phyloP scores from a whole-genome alignment of 2,888 invertebrate species.

The Shargacucullia verbasci region DNA sequence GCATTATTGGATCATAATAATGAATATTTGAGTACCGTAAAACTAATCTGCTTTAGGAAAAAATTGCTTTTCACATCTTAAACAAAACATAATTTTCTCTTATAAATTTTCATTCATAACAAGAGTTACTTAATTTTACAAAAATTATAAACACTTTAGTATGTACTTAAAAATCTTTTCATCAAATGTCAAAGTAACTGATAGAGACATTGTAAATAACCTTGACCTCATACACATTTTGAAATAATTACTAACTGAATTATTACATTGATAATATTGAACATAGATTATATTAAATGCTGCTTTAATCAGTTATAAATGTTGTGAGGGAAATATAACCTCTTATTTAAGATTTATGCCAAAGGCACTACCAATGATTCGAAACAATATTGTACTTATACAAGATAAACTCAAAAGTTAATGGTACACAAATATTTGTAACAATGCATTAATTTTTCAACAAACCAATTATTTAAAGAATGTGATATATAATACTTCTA shows the following conservation, averaged over 20 bases:
- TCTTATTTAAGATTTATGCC: constrained; percentile 3
- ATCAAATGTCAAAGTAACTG: constrained; percentile 30
- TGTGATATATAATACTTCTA: constrained; percentile 68
- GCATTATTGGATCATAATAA: constrained; percentile 29
- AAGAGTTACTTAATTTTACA: too few species aligned
- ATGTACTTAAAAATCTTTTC: constrained; percentile 23
- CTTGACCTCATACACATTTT: constrained; percentile 31
- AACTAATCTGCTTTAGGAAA: constrained; percentile 23
- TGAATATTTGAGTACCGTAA: constrained; percentile 11
- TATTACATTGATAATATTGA: too few species aligned
- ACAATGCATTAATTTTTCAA: constrained; percentile 48
- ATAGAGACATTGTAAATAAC: constrained; percentile 22
- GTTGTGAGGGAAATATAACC: constrained; percentile 27
- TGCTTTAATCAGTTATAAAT: constrained; percentile 11
- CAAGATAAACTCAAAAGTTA: constrained; percentile 19
- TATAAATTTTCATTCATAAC: constrained; percentile 13
- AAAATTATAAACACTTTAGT: too few species aligned
- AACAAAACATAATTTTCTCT: constrained; percentile 9
- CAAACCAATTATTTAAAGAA: constrained; percentile 55
- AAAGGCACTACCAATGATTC: constrained; percentile 12
- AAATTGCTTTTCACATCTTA: constrained; percentile 20
- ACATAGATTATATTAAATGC: constrained; percentile 18
- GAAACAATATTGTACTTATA: constrained; percentile 48
- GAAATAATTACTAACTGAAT: constrained; percentile 9
- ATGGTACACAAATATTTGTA: constrained; percentile 25